Conservation (phyloP, 2,888 invertebrate species). For the Micoletzkya japonica region DNA sequence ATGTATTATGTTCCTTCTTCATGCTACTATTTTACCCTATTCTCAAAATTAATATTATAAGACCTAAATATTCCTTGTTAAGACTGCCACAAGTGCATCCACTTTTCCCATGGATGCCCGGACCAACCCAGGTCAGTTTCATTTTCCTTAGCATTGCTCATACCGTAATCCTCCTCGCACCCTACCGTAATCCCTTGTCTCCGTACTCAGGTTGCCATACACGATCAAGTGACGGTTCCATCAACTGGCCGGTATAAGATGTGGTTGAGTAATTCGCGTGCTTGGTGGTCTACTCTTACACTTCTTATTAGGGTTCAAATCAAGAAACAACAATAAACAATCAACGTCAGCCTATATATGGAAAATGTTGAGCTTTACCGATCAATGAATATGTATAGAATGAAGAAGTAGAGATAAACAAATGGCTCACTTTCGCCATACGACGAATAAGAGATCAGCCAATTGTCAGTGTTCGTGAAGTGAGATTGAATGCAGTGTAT, state of each 20-base stretch:
- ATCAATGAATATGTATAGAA: too few species aligned
- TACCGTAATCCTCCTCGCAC: neutral
- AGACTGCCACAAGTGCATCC: conserved; percentile 46
- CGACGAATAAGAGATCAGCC: neutral
- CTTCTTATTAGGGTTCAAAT: neutral
- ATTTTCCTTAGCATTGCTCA: too few species aligned
- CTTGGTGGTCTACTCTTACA: conserved; percentile 53
- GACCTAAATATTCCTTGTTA: conserved; percentile 26
- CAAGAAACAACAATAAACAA: too few species aligned
- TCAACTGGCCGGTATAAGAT: conserved; percentile 47
- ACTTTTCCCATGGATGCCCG: conserved; percentile 54
- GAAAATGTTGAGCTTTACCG: too few species aligned
- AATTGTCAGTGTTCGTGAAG: conserved; percentile 12
- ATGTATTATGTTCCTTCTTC: too few species aligned
- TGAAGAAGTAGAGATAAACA: too few species aligned
- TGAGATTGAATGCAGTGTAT: conserved; percentile 26
- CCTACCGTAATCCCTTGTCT: neutral
- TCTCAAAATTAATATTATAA: too few species aligned
- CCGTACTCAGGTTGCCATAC: conserved; percentile 31
- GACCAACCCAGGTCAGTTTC: conserved; percentile 51
- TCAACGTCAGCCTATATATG: too few species aligned
- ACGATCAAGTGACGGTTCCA: conserved; percentile 30
- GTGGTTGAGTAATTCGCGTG: conserved; percentile 52
- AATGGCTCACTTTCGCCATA: too few species aligned
- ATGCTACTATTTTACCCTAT: too few species aligned